Conservation (phyloP, 1,140 invertebrate genomes). For the Drosophila pachea region DNA sequence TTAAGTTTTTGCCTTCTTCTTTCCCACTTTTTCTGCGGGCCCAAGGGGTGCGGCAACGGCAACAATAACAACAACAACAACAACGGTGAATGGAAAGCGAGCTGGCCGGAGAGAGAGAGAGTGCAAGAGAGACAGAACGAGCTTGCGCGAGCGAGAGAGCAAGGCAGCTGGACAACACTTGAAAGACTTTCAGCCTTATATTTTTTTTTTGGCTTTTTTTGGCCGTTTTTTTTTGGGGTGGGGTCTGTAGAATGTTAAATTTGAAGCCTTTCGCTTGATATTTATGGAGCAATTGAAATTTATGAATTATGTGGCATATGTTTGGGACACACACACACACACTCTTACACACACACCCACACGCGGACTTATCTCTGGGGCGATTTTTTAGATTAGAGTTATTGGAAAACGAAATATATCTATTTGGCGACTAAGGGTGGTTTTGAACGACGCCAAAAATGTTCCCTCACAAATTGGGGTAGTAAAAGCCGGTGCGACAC, state of each 20-base stretch:
- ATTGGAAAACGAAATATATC: slow-evolving; percentile 27
- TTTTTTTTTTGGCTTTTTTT: slow-evolving; percentile 50
- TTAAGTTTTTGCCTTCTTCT: slow-evolving; percentile 38
- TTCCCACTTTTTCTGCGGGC: slow-evolving; percentile 8
- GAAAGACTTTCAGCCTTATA: slow-evolving; percentile 62
- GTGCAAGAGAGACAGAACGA: neutral
- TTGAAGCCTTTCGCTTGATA: neutral
- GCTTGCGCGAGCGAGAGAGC: neutral
- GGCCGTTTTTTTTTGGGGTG: slow-evolving; percentile 29
- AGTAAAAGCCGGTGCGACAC: slow-evolving; percentile 27
- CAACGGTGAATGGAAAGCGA: slow-evolving; percentile 9
- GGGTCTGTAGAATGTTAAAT: slow-evolving; percentile 12
- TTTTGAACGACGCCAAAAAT: slow-evolving; percentile 34
- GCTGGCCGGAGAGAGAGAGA: too few species aligned
- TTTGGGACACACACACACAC: neutral
- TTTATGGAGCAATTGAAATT: slow-evolving; percentile 1
- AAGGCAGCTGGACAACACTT: slow-evolving; percentile 47
- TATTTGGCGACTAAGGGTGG: slow-evolving; percentile 28
- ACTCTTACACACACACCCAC: neutral
- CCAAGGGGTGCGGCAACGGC: slow-evolving; percentile 60
- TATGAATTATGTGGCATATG: neutral
- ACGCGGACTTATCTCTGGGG: neutral
- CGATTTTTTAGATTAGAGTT: slow-evolving; percentile 29
- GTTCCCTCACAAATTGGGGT: slow-evolving; percentile 31
- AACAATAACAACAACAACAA: slow-evolving; percentile 39